phyloP scores from a whole-genome alignment of 1,140 invertebrate genomes.

The Lepidurus arcticus region DNA sequence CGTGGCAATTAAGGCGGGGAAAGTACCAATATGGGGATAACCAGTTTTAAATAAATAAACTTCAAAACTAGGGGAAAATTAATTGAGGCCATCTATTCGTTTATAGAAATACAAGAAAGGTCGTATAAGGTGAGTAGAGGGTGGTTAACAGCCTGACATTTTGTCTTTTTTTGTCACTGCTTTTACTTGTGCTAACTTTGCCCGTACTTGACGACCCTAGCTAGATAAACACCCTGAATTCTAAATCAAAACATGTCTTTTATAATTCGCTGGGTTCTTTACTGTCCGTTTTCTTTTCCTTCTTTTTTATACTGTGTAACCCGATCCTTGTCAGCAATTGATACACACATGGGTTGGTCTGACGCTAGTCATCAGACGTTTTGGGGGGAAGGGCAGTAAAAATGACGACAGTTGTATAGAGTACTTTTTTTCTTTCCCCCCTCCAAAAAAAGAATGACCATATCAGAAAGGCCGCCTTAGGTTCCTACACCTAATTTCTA shows the following conservation, averaged over 20 bases:
- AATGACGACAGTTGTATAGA: not conserved
- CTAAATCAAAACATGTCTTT: not conserved
- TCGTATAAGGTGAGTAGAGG: not conserved
- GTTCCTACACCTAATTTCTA: not conserved
- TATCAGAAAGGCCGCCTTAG: conserved; percentile 14
- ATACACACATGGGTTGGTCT: not conserved
- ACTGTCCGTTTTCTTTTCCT: not conserved
- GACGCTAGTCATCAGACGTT: not conserved
- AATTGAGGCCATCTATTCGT: conserved; percentile 18
- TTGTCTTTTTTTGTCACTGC: not conserved
- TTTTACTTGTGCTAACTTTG: not conserved
- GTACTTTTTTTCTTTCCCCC: not conserved
- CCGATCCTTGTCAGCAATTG: not conserved
- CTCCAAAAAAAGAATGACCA: not conserved
- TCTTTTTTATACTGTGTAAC: not conserved
- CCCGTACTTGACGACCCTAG: not conserved
- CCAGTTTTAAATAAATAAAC: not conserved
- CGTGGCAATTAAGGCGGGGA: not conserved
- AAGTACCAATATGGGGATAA: not conserved
- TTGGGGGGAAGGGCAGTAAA: conserved; percentile 6
- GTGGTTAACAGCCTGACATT: conserved; percentile 2
- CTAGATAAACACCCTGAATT: conserved; percentile 16
- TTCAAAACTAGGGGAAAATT: not conserved
- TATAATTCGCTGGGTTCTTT: not conserved
- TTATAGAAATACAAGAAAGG: conserved; percentile 22